phyloP scores from a whole-genome alignment of 1,140 invertebrate species.

The Thaumatotibia leucotreta region DNA sequence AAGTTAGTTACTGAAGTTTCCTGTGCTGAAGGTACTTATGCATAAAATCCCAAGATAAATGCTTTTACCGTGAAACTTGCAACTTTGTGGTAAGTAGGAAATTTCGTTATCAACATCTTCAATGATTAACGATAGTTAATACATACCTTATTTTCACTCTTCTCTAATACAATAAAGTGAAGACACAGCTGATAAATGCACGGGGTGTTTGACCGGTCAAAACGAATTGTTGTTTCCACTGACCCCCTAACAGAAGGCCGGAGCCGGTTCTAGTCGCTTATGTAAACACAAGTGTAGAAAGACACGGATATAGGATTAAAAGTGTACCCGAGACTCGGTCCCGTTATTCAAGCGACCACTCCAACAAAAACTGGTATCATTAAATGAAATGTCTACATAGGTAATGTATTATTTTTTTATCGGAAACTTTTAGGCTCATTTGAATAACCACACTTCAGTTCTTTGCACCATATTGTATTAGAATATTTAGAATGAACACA shows the following conservation, averaged over 20 bases:
- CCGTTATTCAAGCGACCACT: neutral
- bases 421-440: neutral
- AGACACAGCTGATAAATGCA: neutral
- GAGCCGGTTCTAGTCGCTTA: slow-evolving; percentile 7
- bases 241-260: slow-evolving; percentile 6
- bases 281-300: slow-evolving; percentile 15
- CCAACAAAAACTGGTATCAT: slow-evolving; percentile 9
- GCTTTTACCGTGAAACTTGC: no score
- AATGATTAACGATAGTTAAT: neutral
- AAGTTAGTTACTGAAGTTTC: no score
- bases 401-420: slow-evolving; percentile 10
- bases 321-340: slow-evolving; percentile 6
- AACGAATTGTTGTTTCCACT: slow-evolving; percentile 13
- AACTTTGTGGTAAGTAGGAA: no score
- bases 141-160: neutral
- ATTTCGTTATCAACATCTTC: no score
- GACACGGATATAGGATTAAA: slow-evolving; percentile 14
- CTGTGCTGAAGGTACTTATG: no score
- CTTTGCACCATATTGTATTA: neutral
- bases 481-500: neutral
- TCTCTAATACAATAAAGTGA: neutral
- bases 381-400: slow-evolving; percentile 2
- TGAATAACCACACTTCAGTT: neutral
- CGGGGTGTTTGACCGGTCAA: slow-evolving; percentile 29
- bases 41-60: no score